Percentiles rank a stretch among this genome's conserved stretches.
These are phyloP conservation scores for Trissonchulus latispiculum DNA, from an alignment of 2,888 invertebrate genomes.

Conservation along the genomic window DNA sequence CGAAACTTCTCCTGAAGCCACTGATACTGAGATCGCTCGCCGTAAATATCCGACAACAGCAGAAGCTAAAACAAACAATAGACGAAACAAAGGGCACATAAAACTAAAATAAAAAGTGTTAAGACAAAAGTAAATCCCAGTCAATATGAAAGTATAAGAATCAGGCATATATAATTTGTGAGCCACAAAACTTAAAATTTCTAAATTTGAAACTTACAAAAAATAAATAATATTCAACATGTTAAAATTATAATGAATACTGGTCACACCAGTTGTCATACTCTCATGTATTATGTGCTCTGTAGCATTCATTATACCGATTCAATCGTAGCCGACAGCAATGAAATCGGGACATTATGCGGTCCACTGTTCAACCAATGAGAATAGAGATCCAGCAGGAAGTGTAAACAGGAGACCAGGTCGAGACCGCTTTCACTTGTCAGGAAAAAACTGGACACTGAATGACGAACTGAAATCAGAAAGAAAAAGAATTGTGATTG, in stretches of 20 bases:
- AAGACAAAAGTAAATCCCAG: too few relatives aligned
- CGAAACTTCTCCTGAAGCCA: constrained; percentile 66
- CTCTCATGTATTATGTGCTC: too few relatives aligned
- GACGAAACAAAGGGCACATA: too few relatives aligned
- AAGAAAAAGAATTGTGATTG: too few relatives aligned
- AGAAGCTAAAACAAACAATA: constrained; percentile 51
- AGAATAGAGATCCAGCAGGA: constrained; percentile 76
- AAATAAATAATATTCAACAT: too few relatives aligned
- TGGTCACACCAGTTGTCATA: too few relatives aligned
- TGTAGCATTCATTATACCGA: constrained; percentile 48
- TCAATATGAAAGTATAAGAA: too few relatives aligned
- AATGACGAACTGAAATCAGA: neutral
- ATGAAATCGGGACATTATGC: constrained; percentile 40
- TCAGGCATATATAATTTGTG: too few relatives aligned
- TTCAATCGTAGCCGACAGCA: constrained; percentile 46
- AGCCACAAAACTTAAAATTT: too few relatives aligned
- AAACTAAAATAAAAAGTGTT: too few relatives aligned
- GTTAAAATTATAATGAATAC: too few relatives aligned
- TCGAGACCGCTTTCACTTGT: constrained; percentile 49
- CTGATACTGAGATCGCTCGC: constrained; percentile 62
- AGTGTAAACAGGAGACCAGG: constrained; percentile 79
- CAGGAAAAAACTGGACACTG: constrained; percentile 11
- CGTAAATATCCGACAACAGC: constrained; percentile 61
- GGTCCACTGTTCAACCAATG: constrained; percentile 54
- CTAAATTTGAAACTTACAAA: too few relatives aligned